Evolutionary conservation across 2,888 invertebrate genomes (phyloP), one percentile per base, ranked within the genome.

Genomic region (Eudasyphora cyanicolor): DNA sequence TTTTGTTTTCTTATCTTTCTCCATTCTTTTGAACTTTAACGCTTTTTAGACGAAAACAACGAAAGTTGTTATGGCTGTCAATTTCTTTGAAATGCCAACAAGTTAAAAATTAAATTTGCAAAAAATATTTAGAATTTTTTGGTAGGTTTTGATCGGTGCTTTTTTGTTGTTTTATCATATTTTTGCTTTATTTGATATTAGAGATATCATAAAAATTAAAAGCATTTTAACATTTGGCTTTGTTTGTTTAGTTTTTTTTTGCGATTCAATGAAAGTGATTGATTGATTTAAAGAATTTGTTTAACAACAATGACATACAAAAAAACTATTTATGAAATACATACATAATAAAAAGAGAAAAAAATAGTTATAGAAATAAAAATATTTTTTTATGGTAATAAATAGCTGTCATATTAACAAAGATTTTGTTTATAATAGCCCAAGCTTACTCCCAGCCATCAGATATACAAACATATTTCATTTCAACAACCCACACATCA

Each of bases 181-280:
- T 35, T 35, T 35, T 35, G 35, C 35, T 35, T 10, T 35, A n/a
- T n/a, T 38, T 38, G 45, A 14, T 21, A 5, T 21, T 7, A 35
- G 24, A 24, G 24, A 24, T 12, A 57, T 57, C 27, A 27, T 24
- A 24, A 27, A 57, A 27, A 57, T 57, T 57, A 57, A 57, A 57
- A 57, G 57, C 27, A 27, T 57, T 57, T 57, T 57, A 14, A 45
- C 45, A 21, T 57, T 54, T 17, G 17, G n/a, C 4, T 49, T 19
- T 51, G 35, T 35, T 5, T 35, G 51, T 51, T 51, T 19, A n/a
- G 21, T 5, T 51, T 35, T 27, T 76, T 49, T 60, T 57, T 14
- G 29, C n/a, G 19, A 42, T 24, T 51, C 60, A 79, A 79, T 73
- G 79, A 79, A 79, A 79, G 76, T 79, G 82, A 79, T 79, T 82